Evolutionary conservation across 2,888 invertebrate species (phyloP).

Genomic region (Leptinotarsa tumamoca): DNA sequence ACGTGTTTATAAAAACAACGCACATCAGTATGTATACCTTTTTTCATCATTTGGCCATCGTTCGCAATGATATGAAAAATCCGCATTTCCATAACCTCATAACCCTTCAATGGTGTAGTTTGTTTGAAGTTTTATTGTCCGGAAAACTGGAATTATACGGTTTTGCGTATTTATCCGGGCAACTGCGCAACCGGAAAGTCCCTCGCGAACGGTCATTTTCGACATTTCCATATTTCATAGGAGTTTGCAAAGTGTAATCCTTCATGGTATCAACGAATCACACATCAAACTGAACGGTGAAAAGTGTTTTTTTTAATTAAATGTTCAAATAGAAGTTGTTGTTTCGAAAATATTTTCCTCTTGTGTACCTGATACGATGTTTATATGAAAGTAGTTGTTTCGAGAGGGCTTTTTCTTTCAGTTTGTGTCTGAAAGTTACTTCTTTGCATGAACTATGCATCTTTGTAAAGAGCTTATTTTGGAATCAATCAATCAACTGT

Average conservation of each 20-base stretch:
- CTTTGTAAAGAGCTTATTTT: no score
- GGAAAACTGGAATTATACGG: conserved; percentile 63
- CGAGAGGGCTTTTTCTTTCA: no score
- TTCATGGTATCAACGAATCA: conserved; percentile 40
- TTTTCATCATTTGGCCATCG: conserved; percentile 20
- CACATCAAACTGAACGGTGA: not conserved
- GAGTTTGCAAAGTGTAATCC: conserved; percentile 60
- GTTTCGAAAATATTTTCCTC: no score
- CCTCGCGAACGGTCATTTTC: conserved; percentile 57
- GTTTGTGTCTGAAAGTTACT: no score
- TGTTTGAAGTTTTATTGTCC: conserved; percentile 63
- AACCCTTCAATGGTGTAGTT: conserved; percentile 61
- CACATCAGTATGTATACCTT: conserved; percentile 19
- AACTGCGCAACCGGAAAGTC: conserved; percentile 49
- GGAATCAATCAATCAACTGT: no score
- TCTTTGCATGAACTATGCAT: no score
- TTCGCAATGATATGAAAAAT: conserved; percentile 29
- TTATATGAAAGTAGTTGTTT: no score
- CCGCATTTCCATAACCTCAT: conserved; percentile 63
- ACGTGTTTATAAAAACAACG: conserved; percentile 13
- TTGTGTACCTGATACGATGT: no score
- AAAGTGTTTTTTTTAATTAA: no score
- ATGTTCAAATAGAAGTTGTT: no score
- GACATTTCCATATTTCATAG: conserved; percentile 65
- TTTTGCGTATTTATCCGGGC: conserved; percentile 58